phyloP scores from a whole-genome alignment of 2,888 invertebrate species.

The Eulithis prunata region DNA sequence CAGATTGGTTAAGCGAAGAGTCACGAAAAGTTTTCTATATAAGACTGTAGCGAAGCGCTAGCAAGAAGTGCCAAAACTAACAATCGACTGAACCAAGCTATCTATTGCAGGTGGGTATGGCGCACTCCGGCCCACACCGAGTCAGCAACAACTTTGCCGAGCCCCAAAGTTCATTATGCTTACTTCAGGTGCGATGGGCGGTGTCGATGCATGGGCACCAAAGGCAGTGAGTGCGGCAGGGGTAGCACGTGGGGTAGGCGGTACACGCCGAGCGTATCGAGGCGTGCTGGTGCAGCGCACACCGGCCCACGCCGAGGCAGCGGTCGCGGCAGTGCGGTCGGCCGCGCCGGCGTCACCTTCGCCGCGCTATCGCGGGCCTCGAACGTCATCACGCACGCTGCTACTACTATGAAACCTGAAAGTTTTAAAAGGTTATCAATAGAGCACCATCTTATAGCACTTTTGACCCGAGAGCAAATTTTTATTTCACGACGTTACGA shows the following conservation, averaged over 20 bases:
- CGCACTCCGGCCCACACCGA: no score
- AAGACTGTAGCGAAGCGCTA: no score
- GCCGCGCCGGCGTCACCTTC: slow-evolving; percentile 90
- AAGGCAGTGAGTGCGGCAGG: slow-evolving; percentile 71
- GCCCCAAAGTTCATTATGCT: background rate
- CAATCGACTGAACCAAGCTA: no score
- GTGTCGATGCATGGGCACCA: slow-evolving; percentile 72
- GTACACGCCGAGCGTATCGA: slow-evolving; percentile 88
- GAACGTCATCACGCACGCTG: slow-evolving; percentile 99
- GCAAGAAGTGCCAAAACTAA: no score
- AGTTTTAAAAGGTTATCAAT: background rate
- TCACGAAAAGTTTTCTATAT: no score
- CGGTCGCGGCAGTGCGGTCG: slow-evolving; percentile 80
- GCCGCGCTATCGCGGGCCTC: slow-evolving; percentile 98
- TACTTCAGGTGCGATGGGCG: slow-evolving; percentile 73
- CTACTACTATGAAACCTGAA: slow-evolving; percentile 96
- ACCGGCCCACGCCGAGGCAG: slow-evolving; percentile 76
- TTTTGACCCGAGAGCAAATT: no score
- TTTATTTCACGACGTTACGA: no score
- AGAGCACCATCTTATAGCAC: no score
- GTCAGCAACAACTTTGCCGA: no score
- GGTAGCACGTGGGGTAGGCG: slow-evolving; percentile 83
- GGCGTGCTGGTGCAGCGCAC: slow-evolving; percentile 81
- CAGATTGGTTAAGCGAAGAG: no score
- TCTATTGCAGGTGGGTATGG: no score